phyloP scores from a whole-genome alignment of 1,140 invertebrate genomes.

The Octopus sinensis region DNA sequence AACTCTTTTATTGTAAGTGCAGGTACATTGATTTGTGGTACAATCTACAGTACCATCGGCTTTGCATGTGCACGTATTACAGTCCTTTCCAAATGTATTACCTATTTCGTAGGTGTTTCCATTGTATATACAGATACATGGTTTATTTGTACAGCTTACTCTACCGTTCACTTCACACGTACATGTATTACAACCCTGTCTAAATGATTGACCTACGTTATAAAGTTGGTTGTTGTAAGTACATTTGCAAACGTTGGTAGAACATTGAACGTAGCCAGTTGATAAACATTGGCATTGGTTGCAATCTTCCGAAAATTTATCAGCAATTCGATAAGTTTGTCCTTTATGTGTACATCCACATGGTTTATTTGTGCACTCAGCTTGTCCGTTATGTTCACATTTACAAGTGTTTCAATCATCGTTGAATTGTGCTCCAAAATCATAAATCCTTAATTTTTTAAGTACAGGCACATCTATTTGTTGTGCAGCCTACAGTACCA shows the following conservation, averaged over 20 bases:
- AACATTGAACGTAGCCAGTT: background rate
- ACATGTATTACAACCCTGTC: background rate
- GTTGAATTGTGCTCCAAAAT: background rate
- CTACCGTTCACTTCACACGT: background rate
- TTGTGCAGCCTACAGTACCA: background rate
- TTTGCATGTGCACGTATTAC: no score
- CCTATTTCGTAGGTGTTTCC: no score
- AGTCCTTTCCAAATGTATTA: no score
- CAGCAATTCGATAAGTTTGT: background rate
- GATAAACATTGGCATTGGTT: background rate
- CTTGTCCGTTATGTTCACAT: no score
- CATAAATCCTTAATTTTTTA: no score
- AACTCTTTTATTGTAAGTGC: no score
- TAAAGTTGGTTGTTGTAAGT: background rate
- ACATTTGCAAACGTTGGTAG: background rate
- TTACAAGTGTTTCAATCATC: background rate
- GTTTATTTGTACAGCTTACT: no score
- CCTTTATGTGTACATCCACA: background rate
- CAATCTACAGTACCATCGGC: no score
- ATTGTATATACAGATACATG: no score
- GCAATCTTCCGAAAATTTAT: background rate
- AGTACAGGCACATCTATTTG: no score
- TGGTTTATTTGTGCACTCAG: no score
- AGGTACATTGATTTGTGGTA: no score
- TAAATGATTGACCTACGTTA: background rate